Evolutionary conservation across 1,140 invertebrate genomes (phyloP).

Genomic region (Cotesia glomerata): DNA sequence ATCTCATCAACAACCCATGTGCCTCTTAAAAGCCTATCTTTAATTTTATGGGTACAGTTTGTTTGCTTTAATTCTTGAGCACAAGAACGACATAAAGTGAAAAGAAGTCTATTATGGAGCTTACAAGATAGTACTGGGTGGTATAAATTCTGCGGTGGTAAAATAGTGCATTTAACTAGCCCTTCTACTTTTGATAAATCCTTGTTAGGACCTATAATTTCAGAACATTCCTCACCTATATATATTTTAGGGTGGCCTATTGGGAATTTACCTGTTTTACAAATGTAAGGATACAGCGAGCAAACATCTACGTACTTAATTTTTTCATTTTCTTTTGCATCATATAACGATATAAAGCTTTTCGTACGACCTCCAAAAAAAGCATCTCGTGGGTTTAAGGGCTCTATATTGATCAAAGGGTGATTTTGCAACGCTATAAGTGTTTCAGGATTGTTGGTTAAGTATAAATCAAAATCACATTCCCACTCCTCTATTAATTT

Average conservation of each 20-base stretch:
- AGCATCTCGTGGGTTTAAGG: conserved; percentile 31
- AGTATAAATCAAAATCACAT: conserved; percentile 16
- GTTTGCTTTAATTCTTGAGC: conserved; percentile 13
- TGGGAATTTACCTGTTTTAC: conserved; percentile 45
- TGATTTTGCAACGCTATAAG: background rate
- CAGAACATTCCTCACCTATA: conserved; percentile 36
- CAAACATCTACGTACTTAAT: conserved; percentile 51
- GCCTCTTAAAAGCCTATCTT: conserved; percentile 43
- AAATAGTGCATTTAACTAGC: conserved; percentile 35
- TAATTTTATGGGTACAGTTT: conserved; percentile 40
- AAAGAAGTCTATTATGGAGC: conserved; percentile 29
- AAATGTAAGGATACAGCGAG: conserved; percentile 45
- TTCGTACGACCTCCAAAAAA: conserved; percentile 54
- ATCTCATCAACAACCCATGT: conserved; percentile 55
- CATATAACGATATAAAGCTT: conserved; percentile 42
- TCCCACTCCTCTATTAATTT: conserved; percentile 26
- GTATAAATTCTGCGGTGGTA: conserved; percentile 35
- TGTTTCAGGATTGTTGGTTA: background rate
- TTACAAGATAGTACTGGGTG: conserved; percentile 34
- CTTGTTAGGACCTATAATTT: conserved; percentile 4
- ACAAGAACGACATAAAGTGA: conserved; percentile 36
- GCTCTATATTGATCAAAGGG: background rate
- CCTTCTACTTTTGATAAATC: conserved; percentile 27
- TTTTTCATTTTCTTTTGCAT: conserved; percentile 40
- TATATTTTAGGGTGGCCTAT: conserved; percentile 50